Conservation (phyloP, 2,797 vertebrate species). For the Rousettus madagascariensis region DNA sequence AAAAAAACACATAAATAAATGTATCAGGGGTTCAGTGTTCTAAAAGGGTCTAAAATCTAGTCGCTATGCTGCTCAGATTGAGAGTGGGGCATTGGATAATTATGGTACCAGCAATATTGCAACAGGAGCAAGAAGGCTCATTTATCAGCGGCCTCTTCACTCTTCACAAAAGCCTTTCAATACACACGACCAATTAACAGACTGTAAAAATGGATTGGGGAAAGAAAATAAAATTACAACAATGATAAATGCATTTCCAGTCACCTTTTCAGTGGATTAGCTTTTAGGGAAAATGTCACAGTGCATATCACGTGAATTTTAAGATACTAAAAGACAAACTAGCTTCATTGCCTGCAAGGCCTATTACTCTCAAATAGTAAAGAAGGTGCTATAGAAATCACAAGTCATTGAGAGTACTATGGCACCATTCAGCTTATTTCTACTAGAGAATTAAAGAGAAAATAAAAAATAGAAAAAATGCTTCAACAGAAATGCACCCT, state of each 20-base stretch:
- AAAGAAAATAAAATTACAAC: neutral
- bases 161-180: neutral
- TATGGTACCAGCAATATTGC: neutral
- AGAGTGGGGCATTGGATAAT: neutral
- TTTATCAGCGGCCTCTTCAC: neutral
- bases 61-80: neutral
- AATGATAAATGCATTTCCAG: neutral
- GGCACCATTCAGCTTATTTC: neutral
- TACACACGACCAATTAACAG: neutral
- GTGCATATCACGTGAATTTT: neutral
- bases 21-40: neutral
- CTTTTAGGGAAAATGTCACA: conserved; percentile 40
- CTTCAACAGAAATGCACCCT: neutral
- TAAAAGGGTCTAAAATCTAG: neutral
- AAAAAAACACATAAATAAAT: no score
- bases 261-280: neutral
- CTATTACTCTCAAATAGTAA: neutral
- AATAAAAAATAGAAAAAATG: neutral
- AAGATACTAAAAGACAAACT: conserved; percentile 28
- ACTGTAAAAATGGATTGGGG: neutral
- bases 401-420: neutral
- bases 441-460: conserved; percentile 28
- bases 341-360: neutral
- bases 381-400: neutral
- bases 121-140: neutral